Evolutionary conservation across 2,797 vertebrate species (phyloP).

Genomic region (Sternarchorhynchus goeldii): DNA sequence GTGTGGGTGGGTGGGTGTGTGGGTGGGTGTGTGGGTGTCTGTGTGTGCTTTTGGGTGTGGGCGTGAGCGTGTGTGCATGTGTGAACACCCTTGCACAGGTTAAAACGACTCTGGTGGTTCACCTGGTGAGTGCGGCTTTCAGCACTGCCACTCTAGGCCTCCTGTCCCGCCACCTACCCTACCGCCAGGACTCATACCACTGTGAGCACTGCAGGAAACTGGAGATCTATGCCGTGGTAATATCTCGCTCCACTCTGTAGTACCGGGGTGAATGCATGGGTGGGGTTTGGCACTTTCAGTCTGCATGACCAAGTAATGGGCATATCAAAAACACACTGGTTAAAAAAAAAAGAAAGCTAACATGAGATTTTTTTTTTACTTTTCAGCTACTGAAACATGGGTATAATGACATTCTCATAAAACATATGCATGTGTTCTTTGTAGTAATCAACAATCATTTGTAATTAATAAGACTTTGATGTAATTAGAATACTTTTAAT

Average conservation of each 20-base stretch:
- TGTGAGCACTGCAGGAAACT: slow-evolving; percentile 78
- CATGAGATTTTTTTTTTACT: no score
- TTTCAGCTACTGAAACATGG: background rate
- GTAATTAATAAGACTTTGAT: background rate
- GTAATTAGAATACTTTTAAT: no score
- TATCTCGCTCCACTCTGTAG: background rate
- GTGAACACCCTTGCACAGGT: slow-evolving; percentile 66
- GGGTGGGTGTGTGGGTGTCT: background rate
- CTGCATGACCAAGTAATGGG: background rate
- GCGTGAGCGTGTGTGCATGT: background rate
- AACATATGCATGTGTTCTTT: slow-evolving; percentile 7
- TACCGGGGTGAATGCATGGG: background rate
- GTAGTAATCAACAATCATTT: background rate
- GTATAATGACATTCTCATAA: background rate
- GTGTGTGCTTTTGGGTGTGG: background rate
- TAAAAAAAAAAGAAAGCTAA: background rate
- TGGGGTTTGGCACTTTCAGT: background rate
- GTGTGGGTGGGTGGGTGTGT: background rate
- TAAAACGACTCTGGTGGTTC: slow-evolving; percentile 74
- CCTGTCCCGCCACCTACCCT: slow-evolving; percentile 81
- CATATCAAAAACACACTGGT: background rate
- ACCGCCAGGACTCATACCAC: slow-evolving; percentile 81
- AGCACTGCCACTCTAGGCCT: slow-evolving; percentile 77
- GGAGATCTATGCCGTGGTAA: slow-evolving; percentile 78
- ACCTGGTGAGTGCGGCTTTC: slow-evolving; percentile 79